phyloP scores from a whole-genome alignment of 2,888 invertebrate genomes.

The Drosophila helvetica region DNA sequence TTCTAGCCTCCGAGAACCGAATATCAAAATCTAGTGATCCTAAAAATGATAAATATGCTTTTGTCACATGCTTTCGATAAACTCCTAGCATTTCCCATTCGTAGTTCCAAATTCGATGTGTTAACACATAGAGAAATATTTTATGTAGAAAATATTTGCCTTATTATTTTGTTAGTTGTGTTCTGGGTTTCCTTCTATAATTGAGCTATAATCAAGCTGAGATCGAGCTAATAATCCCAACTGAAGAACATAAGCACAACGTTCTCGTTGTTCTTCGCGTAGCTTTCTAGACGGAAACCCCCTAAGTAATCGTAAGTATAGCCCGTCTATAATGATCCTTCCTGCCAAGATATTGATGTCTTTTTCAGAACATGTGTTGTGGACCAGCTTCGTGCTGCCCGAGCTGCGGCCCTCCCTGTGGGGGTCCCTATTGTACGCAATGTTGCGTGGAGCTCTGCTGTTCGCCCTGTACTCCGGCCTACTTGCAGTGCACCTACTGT shows the following conservation, averaged over 20 bases:
- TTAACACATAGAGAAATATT: slow-evolving; percentile 32
- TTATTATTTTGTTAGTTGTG: slow-evolving; percentile 56
- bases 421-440: slow-evolving; percentile 41
- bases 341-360: background rate
- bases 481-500: slow-evolving; percentile 49
- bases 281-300: background rate
- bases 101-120: slow-evolving; percentile 34
- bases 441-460: slow-evolving; percentile 62
- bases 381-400: slow-evolving; percentile 62
- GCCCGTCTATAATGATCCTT: background rate
- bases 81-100: background rate
- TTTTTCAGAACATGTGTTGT: slow-evolving; percentile 58
- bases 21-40: background rate
- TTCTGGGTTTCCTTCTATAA: slow-evolving; percentile 6
- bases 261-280: background rate
- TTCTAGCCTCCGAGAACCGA: too few relatives aligned
- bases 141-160: slow-evolving; percentile 32
- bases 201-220: background rate
- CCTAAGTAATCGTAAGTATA: slow-evolving; percentile 2
- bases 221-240: slow-evolving; percentile 6
- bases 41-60: background rate
- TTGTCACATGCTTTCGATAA: background rate
- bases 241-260: background rate
- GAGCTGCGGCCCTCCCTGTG: slow-evolving; percentile 36
- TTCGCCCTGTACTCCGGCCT: slow-evolving; percentile 66